Conservation (phyloP, 2,797 vertebrate genomes). For the Pterois miles region DNA sequence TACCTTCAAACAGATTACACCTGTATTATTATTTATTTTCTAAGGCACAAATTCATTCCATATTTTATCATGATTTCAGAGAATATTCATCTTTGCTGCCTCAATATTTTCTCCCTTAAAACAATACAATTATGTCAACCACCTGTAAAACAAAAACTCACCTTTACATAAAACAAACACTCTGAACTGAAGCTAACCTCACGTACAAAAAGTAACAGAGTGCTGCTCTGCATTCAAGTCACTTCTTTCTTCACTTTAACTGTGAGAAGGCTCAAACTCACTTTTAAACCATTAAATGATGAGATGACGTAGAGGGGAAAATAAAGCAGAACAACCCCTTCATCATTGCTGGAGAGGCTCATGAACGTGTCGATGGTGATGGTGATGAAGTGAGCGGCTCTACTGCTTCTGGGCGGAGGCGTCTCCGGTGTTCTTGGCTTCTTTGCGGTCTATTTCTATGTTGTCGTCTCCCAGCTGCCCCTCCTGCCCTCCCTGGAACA, state of each 20-base stretch:
- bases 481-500: slow-evolving; percentile 93
- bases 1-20: slow-evolving; percentile 12
- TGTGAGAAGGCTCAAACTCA: slow-evolving; percentile 19
- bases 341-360: neutral
- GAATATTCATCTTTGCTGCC: slow-evolving; percentile 23
- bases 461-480: slow-evolving; percentile 87
- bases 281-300: slow-evolving; percentile 26
- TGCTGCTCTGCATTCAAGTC: slow-evolving; percentile 25
- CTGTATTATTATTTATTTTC: slow-evolving; percentile 43
- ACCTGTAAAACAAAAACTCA: slow-evolving; percentile 16
- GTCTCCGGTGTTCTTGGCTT: slow-evolving; percentile 81
- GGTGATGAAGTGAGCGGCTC: slow-evolving; percentile 15
- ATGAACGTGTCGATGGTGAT: neutral
- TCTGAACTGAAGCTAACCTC: slow-evolving; percentile 5
- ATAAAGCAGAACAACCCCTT: neutral
- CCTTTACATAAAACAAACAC: slow-evolving; percentile 18
- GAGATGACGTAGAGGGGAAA: neutral
- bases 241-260: slow-evolving; percentile 21
- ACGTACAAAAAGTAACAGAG: slow-evolving; percentile 13
- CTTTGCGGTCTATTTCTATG: slow-evolving; percentile 87
- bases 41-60: slow-evolving; percentile 80
- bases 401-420: slow-evolving; percentile 81
- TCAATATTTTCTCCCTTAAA: slow-evolving; percentile 23
- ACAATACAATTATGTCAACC: slow-evolving; percentile 12
- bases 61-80: slow-evolving; percentile 29